Conservation (phyloP, 2,113 vertebrate species). For the Grus americana region DNA sequence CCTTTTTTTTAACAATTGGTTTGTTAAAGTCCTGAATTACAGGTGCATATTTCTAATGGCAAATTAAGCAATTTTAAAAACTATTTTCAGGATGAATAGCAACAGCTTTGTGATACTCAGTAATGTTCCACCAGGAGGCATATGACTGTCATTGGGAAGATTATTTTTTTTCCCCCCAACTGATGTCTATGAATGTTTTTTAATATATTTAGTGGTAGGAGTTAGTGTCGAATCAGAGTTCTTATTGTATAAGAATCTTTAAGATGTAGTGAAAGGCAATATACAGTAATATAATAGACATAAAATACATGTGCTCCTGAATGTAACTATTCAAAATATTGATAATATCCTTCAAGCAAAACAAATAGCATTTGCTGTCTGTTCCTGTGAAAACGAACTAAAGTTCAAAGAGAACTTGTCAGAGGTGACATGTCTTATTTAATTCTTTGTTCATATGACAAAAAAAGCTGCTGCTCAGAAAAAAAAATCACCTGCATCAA, state of each 20-base stretch:
- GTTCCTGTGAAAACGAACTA: neutral
- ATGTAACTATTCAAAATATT: neutral
- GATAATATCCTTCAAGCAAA: neutral
- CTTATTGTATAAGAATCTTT: neutral
- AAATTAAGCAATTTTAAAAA: neutral
- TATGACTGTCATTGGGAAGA: neutral
- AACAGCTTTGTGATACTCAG: neutral
- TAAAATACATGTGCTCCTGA: neutral
- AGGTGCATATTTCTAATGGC: neutral
- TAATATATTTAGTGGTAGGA: neutral
- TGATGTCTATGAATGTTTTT: neutral
- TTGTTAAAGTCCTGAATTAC: neutral
- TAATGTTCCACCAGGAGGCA: neutral
- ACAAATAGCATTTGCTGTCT: neutral
- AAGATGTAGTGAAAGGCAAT: neutral
- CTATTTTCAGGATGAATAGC: neutral
- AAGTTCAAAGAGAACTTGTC: neutral
- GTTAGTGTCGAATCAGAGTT: neutral
- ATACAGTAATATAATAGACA: neutral
- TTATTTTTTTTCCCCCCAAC: neutral
- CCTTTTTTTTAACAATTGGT: neutral
- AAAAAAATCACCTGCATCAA: neutral
- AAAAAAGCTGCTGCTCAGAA: neutral
- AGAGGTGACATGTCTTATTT: neutral
- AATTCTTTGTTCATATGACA: neutral